These are phyloP conservation scores for Pandion haliaetus DNA, from an alignment of 2,113 vertebrate genomes.

Conservation along the genomic window DNA sequence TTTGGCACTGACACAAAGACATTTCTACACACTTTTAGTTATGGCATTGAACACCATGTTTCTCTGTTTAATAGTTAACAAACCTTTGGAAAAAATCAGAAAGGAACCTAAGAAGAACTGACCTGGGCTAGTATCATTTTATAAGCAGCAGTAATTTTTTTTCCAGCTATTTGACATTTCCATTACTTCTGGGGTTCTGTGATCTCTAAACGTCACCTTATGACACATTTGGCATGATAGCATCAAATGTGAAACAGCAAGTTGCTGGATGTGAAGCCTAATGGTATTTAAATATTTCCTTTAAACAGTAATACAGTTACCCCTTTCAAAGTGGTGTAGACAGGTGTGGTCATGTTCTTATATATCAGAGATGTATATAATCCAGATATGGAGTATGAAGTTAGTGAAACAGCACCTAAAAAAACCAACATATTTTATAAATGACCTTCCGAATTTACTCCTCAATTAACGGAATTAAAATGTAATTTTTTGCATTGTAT, in stretches of 20 bases:
- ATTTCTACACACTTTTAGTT: slow-evolving; percentile 31
- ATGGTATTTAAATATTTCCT: background rate
- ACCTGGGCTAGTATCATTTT: slow-evolving; percentile 1
- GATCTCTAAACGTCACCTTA: background rate
- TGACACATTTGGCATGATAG: background rate
- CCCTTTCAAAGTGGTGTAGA: slow-evolving; percentile 94
- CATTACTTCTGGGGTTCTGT: slow-evolving; percentile 14
- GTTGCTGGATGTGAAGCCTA: background rate
- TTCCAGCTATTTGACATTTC: slow-evolving; percentile 16
- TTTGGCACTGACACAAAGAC: slow-evolving; percentile 23
- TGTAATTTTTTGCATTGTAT: background rate
- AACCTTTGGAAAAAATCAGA: background rate
- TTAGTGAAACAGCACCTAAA: slow-evolving; percentile 78
- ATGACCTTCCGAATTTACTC: background rate
- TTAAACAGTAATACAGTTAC: slow-evolving; percentile 70
- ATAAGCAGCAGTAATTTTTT: slow-evolving; percentile 1
- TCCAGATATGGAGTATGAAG: slow-evolving; percentile 82
- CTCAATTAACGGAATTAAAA: background rate
- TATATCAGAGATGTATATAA: slow-evolving; percentile 94
- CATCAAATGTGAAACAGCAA: background rate
- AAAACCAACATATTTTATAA: slow-evolving; percentile 26
- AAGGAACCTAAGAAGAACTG: background rate
- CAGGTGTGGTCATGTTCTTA: slow-evolving; percentile 88
- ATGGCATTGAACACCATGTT: background rate
- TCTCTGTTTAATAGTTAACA: slow-evolving; percentile 51